phyloP scores from a whole-genome alignment of 53 echinoderm and acorn worm species.

The Hippasteria phrygiana region DNA sequence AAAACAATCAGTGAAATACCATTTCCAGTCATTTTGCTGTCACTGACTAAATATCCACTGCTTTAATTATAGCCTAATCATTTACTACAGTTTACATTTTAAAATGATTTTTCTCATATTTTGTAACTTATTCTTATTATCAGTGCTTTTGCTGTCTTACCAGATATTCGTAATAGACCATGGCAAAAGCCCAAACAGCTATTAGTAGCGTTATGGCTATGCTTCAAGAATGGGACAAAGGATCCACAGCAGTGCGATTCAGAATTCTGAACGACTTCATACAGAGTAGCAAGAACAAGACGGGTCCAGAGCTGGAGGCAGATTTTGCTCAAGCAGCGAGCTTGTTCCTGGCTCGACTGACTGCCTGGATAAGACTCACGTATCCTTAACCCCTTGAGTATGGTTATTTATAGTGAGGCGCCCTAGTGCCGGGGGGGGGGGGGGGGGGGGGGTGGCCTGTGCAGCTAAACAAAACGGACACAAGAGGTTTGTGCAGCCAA shows the following conservation, averaged over 20 bases:
- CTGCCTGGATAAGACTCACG: constrained; percentile 96
- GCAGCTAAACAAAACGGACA: too few species aligned
- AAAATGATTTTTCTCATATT: too few species aligned
- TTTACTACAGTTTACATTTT: too few species aligned
- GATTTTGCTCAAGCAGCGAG: constrained; percentile 96
- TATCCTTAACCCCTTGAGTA: constrained; percentile 73
- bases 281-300: constrained; percentile 84
- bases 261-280: constrained; percentile 85
- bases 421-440: too few species aligned
- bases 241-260: constrained; percentile 78
- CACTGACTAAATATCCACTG: too few species aligned
- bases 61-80: too few species aligned
- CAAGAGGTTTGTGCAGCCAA: too few species aligned
- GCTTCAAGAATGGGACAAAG: constrained; percentile 93
- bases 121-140: too few species aligned
- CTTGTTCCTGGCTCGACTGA: constrained; percentile 88
- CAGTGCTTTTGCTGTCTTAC: neutral
- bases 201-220: constrained; percentile 71
- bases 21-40: too few species aligned
- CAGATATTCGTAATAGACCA: neutral
- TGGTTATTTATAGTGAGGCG: too few species aligned
- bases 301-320: constrained; percentile 92
- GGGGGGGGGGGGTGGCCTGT: too few species aligned
- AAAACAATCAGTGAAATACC: too few species aligned
- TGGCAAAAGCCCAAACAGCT: constrained; percentile 78